Base-by-base conservation (phyloP, 2,797 vertebrate genomes). In the Psittacula derbiana region DNA sequence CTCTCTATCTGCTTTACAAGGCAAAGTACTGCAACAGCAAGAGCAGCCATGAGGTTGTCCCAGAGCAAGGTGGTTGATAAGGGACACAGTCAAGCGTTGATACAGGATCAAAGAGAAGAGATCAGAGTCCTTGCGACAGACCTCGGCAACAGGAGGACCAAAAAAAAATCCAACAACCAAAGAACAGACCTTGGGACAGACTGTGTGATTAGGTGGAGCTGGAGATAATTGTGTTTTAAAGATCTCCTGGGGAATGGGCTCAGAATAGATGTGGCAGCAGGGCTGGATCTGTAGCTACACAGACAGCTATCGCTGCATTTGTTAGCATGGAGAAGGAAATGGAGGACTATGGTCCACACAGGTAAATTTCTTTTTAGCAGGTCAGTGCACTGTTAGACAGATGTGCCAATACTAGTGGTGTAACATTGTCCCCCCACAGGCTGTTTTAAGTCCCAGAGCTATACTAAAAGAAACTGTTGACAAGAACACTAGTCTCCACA, bases 201-300 rank as follows among this genome's bases (percentile, higher is more conserved):
- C 85, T 93, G 65, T 91, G 84, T 80, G 79, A 91, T 95, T 95
- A 96, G 82, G 47, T 61, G 74, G 92, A 90, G 78, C 67, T 82
- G 23, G 61, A 95, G 73, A 90, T 90, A 87, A 93, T 67, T 87
- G 67, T 85, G 60, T 87, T 95, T 89, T 95, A 88, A 87, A 91
- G 92, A 87, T 87, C 80, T 90, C 83, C 64, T 73, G 55, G 88
- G 93, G 24, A 90, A 84, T 64, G 33, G 33, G 41, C 71, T 80
- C 40, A 71, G 71, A 95, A 93, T 18, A 93, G 86, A 85, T 25
- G 55, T 49, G 86, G 84, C 43, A 87, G 66, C 31, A 40, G 80
- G 65, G 55, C 5, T 85, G 30, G 71, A 73, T 91, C 67, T 76
- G n/a, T 53, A 85, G 60, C 50, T 67, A 33, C 1, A 1, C 38